Evolutionary conservation across 2,113 vertebrate genomes (phyloP).

Genomic region (Neofelis nebulosa): DNA sequence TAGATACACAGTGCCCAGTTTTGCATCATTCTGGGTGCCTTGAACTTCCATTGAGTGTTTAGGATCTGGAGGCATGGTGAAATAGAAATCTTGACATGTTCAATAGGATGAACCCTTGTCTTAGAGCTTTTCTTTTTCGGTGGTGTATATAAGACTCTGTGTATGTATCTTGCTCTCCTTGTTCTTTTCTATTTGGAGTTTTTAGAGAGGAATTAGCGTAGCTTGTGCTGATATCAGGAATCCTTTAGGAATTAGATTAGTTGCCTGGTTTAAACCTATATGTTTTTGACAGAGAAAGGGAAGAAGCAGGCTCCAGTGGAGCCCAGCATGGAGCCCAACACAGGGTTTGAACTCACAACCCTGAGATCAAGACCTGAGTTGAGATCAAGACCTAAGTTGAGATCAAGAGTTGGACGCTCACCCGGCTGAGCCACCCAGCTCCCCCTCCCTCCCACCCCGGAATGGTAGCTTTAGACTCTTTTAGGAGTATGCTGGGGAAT

Average conservation of each 20-base stretch:
- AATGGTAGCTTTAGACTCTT: constrained; percentile 2
- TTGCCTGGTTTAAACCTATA: neutral
- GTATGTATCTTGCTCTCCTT: neutral
- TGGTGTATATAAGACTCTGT: neutral
- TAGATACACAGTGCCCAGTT: neutral
- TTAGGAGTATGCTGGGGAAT: neutral
- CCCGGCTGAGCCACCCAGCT: too few relatives aligned
- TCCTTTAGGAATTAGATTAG: neutral
- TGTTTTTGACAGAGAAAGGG: neutral
- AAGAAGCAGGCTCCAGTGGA: neutral
- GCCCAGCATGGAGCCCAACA: too few relatives aligned
- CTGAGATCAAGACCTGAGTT: too few relatives aligned
- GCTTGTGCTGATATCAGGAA: neutral
- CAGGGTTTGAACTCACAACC: too few relatives aligned
- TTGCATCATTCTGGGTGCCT: neutral
- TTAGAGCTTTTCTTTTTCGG: neutral
- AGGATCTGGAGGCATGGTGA: neutral
- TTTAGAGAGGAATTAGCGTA: neutral
- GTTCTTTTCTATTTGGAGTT: neutral
- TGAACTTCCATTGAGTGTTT: neutral
- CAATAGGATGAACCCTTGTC: neutral
- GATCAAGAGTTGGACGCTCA: too few relatives aligned
- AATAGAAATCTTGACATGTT: neutral
- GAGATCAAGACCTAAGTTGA: too few relatives aligned
- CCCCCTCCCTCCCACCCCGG: rapidly evolving